Percentiles rank a stretch among this genome's conserved stretches.
phyloP scores from a whole-genome alignment of 2,797 vertebrate genomes.

The Oreochromis mossambicus region DNA sequence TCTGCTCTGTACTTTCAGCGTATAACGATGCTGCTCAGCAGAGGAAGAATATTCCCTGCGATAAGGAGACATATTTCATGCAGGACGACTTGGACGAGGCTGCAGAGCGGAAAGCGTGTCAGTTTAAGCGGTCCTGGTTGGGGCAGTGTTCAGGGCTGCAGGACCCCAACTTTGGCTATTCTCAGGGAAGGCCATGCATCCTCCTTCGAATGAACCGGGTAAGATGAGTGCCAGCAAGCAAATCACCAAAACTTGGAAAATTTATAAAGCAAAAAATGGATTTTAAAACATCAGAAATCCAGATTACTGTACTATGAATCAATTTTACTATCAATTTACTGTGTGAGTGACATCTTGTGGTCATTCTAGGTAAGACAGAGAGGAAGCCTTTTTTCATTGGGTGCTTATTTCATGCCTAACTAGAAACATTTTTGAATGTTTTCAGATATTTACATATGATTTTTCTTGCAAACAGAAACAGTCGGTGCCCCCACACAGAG shows the following conservation, averaged over 20 bases:
- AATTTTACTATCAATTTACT: not conserved
- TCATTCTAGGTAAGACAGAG: not conserved
- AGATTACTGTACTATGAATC: not conserved
- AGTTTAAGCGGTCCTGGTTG: slow-evolving; percentile 91
- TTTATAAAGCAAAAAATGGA: not conserved
- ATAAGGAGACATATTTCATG: slow-evolving; percentile 85
- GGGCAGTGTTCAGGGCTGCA: slow-evolving; percentile 88
- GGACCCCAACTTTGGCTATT: slow-evolving; percentile 89
- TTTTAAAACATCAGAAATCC: not conserved
- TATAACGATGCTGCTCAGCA: slow-evolving; percentile 91
- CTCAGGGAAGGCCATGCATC: slow-evolving; percentile 89
- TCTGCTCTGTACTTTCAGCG: slow-evolving; percentile 69
- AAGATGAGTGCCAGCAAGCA: slow-evolving; percentile 35
- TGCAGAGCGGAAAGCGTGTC: slow-evolving; percentile 88
- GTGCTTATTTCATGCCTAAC: not conserved
- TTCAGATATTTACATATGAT: fast-evolving
- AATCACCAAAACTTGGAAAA: not conserved
- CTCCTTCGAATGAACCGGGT: slow-evolving; percentile 97
- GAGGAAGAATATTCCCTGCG: slow-evolving; percentile 85
- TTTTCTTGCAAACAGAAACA: not conserved
- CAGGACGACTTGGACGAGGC: slow-evolving; percentile 84
- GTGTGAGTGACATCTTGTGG: slow-evolving; percentile 60
- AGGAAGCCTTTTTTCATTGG: not conserved
- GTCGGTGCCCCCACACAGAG: not conserved
- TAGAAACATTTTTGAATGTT: not conserved